These are phyloP conservation scores for Drosophila sp. DNA, from an alignment of 1,140 invertebrate genomes.

Conservation along the genomic window DNA sequence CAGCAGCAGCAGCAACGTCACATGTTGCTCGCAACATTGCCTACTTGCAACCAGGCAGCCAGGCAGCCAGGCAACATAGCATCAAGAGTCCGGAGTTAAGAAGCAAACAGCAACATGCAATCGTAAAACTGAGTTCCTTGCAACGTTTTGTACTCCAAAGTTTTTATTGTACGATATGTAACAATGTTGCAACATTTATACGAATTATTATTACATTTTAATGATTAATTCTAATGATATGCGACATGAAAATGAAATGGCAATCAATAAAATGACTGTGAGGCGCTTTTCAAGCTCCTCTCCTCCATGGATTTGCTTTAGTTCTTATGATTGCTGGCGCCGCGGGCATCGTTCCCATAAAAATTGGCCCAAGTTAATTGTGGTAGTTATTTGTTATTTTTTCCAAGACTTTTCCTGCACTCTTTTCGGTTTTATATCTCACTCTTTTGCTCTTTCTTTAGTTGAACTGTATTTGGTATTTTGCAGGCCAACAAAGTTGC, in stretches of 20 bases:
- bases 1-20: constrained; percentile 29
- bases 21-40: constrained; percentile 65
- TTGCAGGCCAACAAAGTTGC: constrained; percentile 68
- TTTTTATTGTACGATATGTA: constrained; percentile 49
- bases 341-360: constrained; percentile 58
- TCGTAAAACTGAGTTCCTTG: constrained; percentile 72
- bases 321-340: constrained; percentile 53
- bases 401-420: constrained; percentile 60
- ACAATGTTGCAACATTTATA: constrained; percentile 82
- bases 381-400: constrained; percentile 79
- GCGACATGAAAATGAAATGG: constrained; percentile 76
- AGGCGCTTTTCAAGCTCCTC: constrained; percentile 18
- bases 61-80: constrained; percentile 28
- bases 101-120: constrained; percentile 53
- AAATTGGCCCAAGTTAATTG: constrained; percentile 80
- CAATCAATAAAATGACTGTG: constrained; percentile 61
- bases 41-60: constrained; percentile 30
- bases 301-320: constrained; percentile 19
- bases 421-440: constrained; percentile 15
- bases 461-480: neutral
- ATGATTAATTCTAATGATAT: constrained; percentile 84
- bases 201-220: constrained; percentile 84
- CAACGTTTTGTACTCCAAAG: constrained; percentile 52
- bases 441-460: neutral
- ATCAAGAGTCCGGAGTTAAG: neutral